Evolutionary conservation across 2,113 vertebrate genomes (phyloP), one percentile per base, ranked within the genome.

Genomic region (Leucoraja erinaceus): DNA sequence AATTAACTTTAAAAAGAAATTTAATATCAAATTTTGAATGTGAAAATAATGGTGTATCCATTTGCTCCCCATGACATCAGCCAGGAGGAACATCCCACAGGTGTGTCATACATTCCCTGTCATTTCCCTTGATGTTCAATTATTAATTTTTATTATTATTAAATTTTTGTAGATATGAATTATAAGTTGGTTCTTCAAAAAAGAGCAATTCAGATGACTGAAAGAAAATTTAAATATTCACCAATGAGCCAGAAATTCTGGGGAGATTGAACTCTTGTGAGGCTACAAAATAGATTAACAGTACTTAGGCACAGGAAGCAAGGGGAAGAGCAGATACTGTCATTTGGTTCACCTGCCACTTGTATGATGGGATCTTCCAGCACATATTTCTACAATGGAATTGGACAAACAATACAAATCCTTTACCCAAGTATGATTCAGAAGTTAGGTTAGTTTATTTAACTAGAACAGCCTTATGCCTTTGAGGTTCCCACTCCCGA

Each of bases 71-170:
- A 63, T 66, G 59, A 61, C 59, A 88, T 63, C 59, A 63, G 59
- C 83, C 59, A 66, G 59, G 16, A 88, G 83, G 59, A 88, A 18
- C 28, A 6, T 88, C 59, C 59, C 83, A 88, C 83, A 88, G 83
- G 83, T 88, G 83, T 88, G 83, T n/a, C 83, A 63, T 88, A 88
- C 83, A 88, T 88, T 88, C 47, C 59, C 88, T 91, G 88, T 38
- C 66, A 72, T 91, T 88, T 72, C 63, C 31, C 88, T 91, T 63
- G 88, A 72, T 91, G 31, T 91, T 91, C 33, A 91, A 91, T 70
- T 91, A 91, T 91, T 91, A 91, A 91, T 91, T 91, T 91, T 91
- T 91, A 91, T 91, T 91, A 72, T 91, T 91, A 91, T 91, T 91
- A 91, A 70, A 91, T 70, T 91, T 68, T 68, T 91, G 33, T 47